Evolutionary conservation across 2,888 invertebrate genomes (phyloP), one percentile per base, ranked within the genome.

Genomic region (Acleris holmiana): DNA sequence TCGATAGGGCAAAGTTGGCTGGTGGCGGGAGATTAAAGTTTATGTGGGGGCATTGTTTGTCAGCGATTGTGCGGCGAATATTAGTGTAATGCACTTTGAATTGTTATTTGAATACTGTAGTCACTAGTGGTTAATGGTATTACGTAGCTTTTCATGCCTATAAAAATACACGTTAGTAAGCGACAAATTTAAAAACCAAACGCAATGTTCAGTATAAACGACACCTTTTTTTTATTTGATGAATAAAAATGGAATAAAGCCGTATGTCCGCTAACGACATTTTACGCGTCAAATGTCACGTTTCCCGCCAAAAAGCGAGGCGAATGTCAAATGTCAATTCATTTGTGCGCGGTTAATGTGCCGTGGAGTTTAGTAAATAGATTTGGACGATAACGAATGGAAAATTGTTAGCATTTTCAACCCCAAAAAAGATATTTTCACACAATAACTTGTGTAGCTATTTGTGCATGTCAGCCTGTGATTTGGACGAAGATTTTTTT

Each of bases 1-100:
- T 61, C 62, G 66, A 61, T 66, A 63, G 47, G 53, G 61, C n/a
- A 40, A 64, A 64, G 64, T 64, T 64, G 69, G 64, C 58, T 64
- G 69, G 71, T 29, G 68, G 54, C 57, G 66, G 70, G 66, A 73
- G 76, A 74, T 75, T 73, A 74, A 74, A 74, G 68, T 73, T 69
- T 68, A 64, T 44, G 69, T 57, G 63, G 44, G 54, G 67, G 58
- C 69, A 67, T 71, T 71, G 69, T 65, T 67, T 69, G 67, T 44
- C 44, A 44, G 17, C 44, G 44, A 44, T 44, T n/a, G 44, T n/a
- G 17, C n/a, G n/a, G 35, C 35, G 35, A 35, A 35, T 44, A 17
- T 44, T 44, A 44, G 44, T 15, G 17, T 15, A 17, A n/a, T 44
- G 44, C 17, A 44, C 6, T 44, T 44, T 44, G 44, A 17, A 44